Evolutionary conservation across 2,888 invertebrate species (phyloP), one percentile per base, ranked within the genome.

Genomic region (Drosophila mercatorum): DNA sequence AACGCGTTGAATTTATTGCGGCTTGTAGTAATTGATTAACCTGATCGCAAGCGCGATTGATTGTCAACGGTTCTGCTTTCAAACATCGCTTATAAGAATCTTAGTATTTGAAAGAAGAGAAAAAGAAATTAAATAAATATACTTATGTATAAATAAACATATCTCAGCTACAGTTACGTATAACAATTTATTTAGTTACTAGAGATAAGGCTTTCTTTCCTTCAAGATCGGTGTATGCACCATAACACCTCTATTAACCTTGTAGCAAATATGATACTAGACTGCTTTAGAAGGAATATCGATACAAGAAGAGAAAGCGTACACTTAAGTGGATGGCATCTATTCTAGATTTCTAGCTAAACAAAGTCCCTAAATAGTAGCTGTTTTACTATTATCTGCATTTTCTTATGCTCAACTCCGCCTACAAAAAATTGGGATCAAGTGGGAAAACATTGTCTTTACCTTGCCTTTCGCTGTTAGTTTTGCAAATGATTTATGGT

Each of bases 1-100:
- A 75, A 62, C 74, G 71, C 40, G 64, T 68, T 79, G 58, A 87
- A 81, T 89, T 83, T 89, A 89, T 87, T 81, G 75, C 72, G 49
- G 53, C 56, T 64, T 58, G 55, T 66, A 63, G 71, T 81, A 68
- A 78, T 88, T 83, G 81, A 88, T 83, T 68, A 72, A 78, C 76
- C 75, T 41, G 64, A 60, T 46, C 60, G 38, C 57, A 68, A 67
- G 56, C 58, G 62, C 68, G 71, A 80, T 60, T 82, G 73, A 73
- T 76, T 73, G 73, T 44, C 59, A 61, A 53, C 56, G 61, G 26
- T 34, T 65, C 38, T 43, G 43, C 64, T 43, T 10, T 64, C 38
- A 49, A 26, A 55, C 61, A 40, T 53, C n/a, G 26, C 51, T 38
- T 22, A 41, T 26, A 46, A 14, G 3, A 70, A 68, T 26, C 34